These are phyloP conservation scores for Cylindroiulus punctatus DNA, from an alignment of 2,888 invertebrate genomes.

Conservation along the genomic window DNA sequence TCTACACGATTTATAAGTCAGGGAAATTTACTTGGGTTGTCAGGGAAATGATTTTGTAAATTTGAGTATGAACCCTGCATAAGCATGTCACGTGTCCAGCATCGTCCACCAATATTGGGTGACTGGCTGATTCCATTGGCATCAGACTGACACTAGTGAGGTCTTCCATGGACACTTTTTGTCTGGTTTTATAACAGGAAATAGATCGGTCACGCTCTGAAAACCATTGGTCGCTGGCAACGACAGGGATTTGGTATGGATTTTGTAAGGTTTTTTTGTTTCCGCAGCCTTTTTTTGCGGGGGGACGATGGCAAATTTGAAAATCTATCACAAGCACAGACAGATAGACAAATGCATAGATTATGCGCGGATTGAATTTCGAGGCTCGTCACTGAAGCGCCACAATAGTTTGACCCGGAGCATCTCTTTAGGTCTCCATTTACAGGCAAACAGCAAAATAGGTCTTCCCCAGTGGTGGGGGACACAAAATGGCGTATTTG, in stretches of 20 bases:
- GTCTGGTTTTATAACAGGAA: not conserved
- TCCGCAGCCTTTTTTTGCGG: not conserved
- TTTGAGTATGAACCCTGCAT: too few species aligned
- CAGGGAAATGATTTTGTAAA: too few species aligned
- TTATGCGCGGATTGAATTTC: slow-evolving; percentile 9
- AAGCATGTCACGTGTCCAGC: too few species aligned
- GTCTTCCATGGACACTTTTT: not conserved
- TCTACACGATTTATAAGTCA: too few species aligned
- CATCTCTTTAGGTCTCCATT: not conserved
- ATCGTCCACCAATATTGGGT: not conserved
- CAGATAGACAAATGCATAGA: slow-evolving; percentile 42
- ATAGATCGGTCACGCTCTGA: not conserved
- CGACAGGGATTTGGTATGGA: not conserved
- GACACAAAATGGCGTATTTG: slow-evolving; percentile 8
- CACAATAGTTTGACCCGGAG: slow-evolving; percentile 12
- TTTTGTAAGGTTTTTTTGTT: slow-evolving; percentile 21
- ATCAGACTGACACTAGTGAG: not conserved
- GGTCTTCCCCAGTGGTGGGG: not conserved
- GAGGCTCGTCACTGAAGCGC: slow-evolving; percentile 19
- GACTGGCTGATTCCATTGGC: not conserved
- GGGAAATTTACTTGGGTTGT: too few species aligned
- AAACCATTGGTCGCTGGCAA: not conserved
- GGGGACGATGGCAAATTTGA: not conserved
- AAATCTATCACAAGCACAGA: slow-evolving; percentile 21
- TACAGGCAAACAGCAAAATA: slow-evolving; percentile 25